Percentiles rank a stretch among this genome's conserved stretches.
Evolutionary conservation across 2,113 vertebrate genomes (phyloP).

Genomic region (Casuarius casuarius): DNA sequence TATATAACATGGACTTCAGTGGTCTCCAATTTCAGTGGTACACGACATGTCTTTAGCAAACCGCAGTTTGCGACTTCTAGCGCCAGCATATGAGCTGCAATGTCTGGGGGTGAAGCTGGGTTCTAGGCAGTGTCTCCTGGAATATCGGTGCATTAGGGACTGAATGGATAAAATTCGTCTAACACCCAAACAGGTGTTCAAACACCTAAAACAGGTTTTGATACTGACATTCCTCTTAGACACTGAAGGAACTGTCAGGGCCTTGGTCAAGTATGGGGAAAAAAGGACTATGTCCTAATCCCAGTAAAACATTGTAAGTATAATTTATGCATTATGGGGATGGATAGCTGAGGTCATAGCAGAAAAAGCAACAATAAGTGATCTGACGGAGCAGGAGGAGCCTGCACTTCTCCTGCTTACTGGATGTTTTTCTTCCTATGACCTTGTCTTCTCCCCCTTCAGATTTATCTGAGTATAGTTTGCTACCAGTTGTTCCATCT

Average conservation of each 20-base stretch:
- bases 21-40: not conserved
- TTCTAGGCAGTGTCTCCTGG: not conserved
- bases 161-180: not conserved
- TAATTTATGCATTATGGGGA: not conserved
- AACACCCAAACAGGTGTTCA: not conserved
- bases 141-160: not conserved
- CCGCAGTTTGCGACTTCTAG: not conserved
- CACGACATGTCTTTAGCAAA: not conserved
- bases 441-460: not conserved
- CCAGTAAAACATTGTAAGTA: not conserved
- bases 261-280: not conserved
- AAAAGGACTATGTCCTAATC: not conserved
- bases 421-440: slow-evolving; percentile 38
- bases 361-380: not conserved
- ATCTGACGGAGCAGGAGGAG: not conserved
- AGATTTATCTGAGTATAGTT: not conserved
- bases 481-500: slow-evolving; percentile 16
- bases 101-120: not conserved
- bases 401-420: not conserved
- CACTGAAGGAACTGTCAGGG: not conserved
- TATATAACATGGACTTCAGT: not conserved
- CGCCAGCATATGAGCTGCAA: accelerated
- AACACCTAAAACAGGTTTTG: not conserved
- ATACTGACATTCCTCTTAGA: not conserved
- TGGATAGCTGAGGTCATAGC: not conserved